phyloP scores from a whole-genome alignment of 2,113 vertebrate species.

The Scatophagus argus region DNA sequence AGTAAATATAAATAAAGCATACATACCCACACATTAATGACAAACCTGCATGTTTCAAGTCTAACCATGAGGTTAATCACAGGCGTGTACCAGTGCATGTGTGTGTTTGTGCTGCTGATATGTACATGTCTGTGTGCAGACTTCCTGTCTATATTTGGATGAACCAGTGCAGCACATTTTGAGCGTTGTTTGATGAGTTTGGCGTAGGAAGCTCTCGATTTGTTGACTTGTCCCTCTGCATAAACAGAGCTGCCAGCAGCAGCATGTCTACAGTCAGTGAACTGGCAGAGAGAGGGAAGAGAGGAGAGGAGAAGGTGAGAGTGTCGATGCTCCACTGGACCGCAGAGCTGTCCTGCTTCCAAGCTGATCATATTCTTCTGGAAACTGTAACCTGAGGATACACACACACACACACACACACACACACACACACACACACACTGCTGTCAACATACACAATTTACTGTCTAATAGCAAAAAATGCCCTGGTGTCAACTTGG shows the following conservation, averaged over 20 bases:
- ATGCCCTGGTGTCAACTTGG: neutral
- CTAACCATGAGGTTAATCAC: constrained; percentile 43
- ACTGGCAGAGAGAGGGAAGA: constrained; percentile 28
- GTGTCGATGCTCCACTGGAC: constrained; percentile 1
- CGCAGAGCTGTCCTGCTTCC: constrained; percentile 13
- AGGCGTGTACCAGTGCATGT: constrained; percentile 28
- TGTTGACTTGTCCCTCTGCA: constrained; percentile 80
- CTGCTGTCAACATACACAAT: constrained; percentile 16
- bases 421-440: neutral
- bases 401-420: constrained; percentile 7
- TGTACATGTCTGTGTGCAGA: constrained; percentile 30
- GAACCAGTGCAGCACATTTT: constrained; percentile 68
- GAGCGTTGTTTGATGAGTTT: constrained; percentile 74
- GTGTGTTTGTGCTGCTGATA: constrained; percentile 29
- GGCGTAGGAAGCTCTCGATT: constrained; percentile 74
- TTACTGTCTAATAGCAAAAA: constrained; percentile 14
- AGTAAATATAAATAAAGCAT: constrained; percentile 54
- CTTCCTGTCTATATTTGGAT: constrained; percentile 47
- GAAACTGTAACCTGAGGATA: constrained; percentile 23
- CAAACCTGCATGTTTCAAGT: constrained; percentile 49
- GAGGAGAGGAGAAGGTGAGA: constrained; percentile 12
- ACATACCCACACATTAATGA: constrained; percentile 47
- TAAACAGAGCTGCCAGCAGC: constrained; percentile 72
- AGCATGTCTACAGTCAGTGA: constrained; percentile 36
- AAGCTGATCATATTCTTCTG: constrained; percentile 26